A percentile compares a stretch with the other conserved stretches of the same genome.
These are phyloP conservation scores for Probosciger aterrimus DNA, from an alignment of 2,113 vertebrate species.

Conservation along the genomic window DNA sequence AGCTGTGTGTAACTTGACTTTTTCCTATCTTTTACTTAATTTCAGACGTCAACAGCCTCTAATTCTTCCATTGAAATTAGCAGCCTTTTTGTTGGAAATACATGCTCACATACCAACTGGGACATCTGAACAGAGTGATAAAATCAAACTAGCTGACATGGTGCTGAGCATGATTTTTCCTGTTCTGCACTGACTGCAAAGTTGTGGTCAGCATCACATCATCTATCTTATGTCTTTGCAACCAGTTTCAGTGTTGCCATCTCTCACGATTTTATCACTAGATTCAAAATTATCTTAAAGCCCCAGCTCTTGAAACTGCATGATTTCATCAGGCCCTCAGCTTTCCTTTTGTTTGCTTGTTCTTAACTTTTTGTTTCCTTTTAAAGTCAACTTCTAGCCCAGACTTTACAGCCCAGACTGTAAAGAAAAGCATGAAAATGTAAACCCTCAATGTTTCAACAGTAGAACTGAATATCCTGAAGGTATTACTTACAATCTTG, in stretches of 20 bases:
- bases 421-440: background rate
- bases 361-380: background rate
- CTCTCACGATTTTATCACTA: slow-evolving; percentile 39
- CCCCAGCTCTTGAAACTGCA: slow-evolving; percentile 17
- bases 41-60: background rate
- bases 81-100: background rate
- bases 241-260: slow-evolving; percentile 42
- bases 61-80: background rate
- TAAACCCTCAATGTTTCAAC: background rate
- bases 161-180: slow-evolving; percentile 54
- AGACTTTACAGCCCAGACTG: background rate
- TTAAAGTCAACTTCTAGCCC: background rate
- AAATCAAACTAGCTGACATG: slow-evolving; percentile 51
- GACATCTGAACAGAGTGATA: background rate
- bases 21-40: background rate
- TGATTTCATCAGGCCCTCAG: slow-evolving; percentile 2
- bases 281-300: slow-evolving; percentile 45
- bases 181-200: slow-evolving; percentile 47
- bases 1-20: background rate
- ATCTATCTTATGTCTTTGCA: slow-evolving; percentile 34
- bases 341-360: slow-evolving; percentile 8
- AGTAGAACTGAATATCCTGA: background rate
- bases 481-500: slow-evolving; percentile 28
- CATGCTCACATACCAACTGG: background rate
- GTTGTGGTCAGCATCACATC: slow-evolving; percentile 36